phyloP scores from a whole-genome alignment of 1,140 invertebrate genomes.

The Chironomus striatipennis region DNA sequence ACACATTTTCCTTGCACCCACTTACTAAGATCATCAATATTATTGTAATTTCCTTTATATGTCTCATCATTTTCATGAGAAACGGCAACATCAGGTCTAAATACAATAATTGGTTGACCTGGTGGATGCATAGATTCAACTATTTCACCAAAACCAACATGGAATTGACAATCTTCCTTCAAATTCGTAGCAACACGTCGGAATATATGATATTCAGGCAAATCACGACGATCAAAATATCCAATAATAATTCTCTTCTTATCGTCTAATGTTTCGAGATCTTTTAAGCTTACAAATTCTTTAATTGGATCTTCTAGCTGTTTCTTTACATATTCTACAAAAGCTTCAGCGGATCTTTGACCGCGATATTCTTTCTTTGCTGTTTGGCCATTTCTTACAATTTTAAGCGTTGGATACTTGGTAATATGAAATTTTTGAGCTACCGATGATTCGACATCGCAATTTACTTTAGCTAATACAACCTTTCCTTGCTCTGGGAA shows the following conservation, averaged over 20 bases:
- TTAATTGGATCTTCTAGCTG: conserved; percentile 85
- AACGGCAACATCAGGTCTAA: conserved; percentile 65
- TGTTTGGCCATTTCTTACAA: conserved; percentile 88
- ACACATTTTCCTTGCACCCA: conserved; percentile 89
- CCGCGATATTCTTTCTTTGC: conserved; percentile 92
- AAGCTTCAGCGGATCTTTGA: conserved; percentile 62
- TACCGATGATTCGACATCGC: conserved; percentile 79
- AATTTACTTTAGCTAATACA: conserved; percentile 94
- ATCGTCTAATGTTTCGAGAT: conserved; percentile 70
- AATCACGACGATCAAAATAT: conserved; percentile 79
- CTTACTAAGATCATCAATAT: conserved; percentile 68
- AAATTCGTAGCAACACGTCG: conserved; percentile 76
- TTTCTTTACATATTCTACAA: conserved; percentile 78
- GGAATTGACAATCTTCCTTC: conserved; percentile 94
- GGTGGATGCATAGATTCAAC: conserved; percentile 75
- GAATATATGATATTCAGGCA: conserved; percentile 70
- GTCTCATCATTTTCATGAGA: conserved; percentile 77
- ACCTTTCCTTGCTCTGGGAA: conserved; percentile 77
- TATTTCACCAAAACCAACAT: conserved; percentile 85
- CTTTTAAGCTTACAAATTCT: conserved; percentile 64
- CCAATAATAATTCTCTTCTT: conserved; percentile 89
- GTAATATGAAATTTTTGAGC: conserved; percentile 89
- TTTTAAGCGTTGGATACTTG: conserved; percentile 97
- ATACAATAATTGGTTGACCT: conserved; percentile 66
- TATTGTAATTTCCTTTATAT: conserved; percentile 57